These are phyloP conservation scores for Apogon talboti DNA, from an alignment of 2,797 vertebrate species.

Conservation along the genomic window DNA sequence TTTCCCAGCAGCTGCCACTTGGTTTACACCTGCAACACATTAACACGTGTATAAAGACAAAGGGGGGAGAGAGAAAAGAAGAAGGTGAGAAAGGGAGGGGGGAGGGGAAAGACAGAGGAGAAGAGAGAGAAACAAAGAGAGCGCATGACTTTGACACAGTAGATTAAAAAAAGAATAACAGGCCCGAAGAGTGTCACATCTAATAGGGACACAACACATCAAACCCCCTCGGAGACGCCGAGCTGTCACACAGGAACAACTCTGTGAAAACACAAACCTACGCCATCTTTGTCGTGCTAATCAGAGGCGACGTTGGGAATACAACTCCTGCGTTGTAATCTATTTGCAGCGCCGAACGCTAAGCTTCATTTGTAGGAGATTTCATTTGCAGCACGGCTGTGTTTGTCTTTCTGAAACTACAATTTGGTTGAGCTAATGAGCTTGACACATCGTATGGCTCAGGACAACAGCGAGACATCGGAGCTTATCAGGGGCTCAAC, in stretches of 20 bases:
- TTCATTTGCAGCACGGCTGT: conserved; percentile 51
- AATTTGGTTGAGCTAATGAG: conserved; percentile 68
- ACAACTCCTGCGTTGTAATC: conserved; percentile 65
- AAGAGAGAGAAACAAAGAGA: conserved; percentile 40
- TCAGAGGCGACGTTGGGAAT: conserved; percentile 70
- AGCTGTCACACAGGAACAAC: conserved; percentile 59
- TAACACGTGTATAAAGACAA: conserved; percentile 27
- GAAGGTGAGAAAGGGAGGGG: conserved; percentile 16
- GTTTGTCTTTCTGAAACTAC: conserved; percentile 61
- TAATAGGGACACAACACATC: conserved; percentile 72
- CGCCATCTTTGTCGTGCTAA: conserved; percentile 49
- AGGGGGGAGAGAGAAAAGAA: conserved; percentile 8
- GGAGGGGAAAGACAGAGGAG: conserved; percentile 21
- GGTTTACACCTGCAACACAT: conserved; percentile 41
- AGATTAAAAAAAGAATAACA: conserved; percentile 76
- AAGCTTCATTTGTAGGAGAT: conserved; percentile 65
- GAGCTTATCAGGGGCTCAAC: conserved; percentile 45
- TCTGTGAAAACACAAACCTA: conserved; percentile 61
- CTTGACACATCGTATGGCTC: conserved; percentile 45
- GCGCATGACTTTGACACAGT: conserved; percentile 58
- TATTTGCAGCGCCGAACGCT: conserved; percentile 51
- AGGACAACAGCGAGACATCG: conserved; percentile 58
- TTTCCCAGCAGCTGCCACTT: conserved; percentile 32
- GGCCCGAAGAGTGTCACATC: conserved; percentile 72
- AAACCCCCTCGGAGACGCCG: conserved; percentile 53